Evolutionary conservation across 2,113 vertebrate genomes (phyloP), one percentile per base, ranked within the genome.

Genomic region (Mugil cephalus): DNA sequence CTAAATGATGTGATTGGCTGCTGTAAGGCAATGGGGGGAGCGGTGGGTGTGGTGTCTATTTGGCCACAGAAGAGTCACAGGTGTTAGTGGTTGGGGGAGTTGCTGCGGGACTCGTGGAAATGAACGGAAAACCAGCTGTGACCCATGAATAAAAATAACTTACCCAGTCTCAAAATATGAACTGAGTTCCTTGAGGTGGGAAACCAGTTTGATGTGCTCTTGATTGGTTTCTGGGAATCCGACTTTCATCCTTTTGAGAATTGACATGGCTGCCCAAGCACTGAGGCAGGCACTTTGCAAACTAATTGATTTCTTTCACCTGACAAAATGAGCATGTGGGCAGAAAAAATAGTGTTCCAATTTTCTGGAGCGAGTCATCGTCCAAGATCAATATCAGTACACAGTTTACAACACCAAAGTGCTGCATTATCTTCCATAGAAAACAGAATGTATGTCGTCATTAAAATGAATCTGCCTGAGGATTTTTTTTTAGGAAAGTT

Each of bases 371-470:
- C 34, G 70, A 61, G 59, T 81, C 53, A 82, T 63, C 85, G 72
- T 73, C 39, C 10, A 66, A 76, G 36, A 87, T 88, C 89, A 75
- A 84, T 77, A 83, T 47, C 73, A 70, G 64, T 59, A 15, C 56
- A 81, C 34, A 46, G 54, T 83, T 85, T 79, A 79, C 43, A 60
- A 64, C 64, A 40, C 8, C 43, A 36, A 72, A 54, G 54, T 35
- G 51, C 5, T 10, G 56, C 34, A 68, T 69, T 56, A 61, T 87
- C 65, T 76, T 69, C 50, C 24, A 60, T 36, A 61, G 63, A 71
- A 34, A 75, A 69, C 8, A 52, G 63, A 77, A 77, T 70, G 71
- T 10, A 30, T 53, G 10, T 4, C 35, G 50, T 21, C 48, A 67
- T 75, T 65, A 69, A 72, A 81, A 70, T 52, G 0, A 58, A 53